Base-by-base conservation (phyloP, 1,140 invertebrate genomes). In the Drosophila orena region DNA sequence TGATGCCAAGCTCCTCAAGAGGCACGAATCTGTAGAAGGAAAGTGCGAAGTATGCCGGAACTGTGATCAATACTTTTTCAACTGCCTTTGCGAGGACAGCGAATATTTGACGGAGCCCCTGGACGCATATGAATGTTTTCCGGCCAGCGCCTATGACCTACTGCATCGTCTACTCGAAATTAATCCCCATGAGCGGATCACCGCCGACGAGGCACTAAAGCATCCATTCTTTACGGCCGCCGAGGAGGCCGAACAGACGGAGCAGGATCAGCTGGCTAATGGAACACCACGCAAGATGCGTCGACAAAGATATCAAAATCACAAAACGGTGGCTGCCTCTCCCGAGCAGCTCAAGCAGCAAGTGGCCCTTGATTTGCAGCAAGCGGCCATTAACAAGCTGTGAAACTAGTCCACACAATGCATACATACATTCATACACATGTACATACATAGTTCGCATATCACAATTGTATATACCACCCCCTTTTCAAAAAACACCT, bases 131-230 rank as follows among this genome's bases (percentile, higher is more conserved):
- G 91, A 92, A 49, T 80, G 77, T 14, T 92, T 91, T 58, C 91
- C 91, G 14, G 46, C 64, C 4, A 91, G 81, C 47, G 99, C 99
- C 38, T 99, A 99, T 93, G 99, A 99, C 93, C 95, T 99, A 73
- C 99, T 99, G 92, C 98, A 99, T 93, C 97, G 98, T 93, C 99
- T 99, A 98, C 94, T 99, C 80, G 99, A 98, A 68, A 97, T 99
- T 17, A 99, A 99, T 93, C 99, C 99, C n/a, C 96, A 96, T 88
- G 99, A 99, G 93, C 95, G 99, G 90, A 99, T 99, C 90, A 99
- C 97, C 71, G 98, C 99, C 55, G 96, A 96, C 46, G 98, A 99
- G 93, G 99, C 99, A 53, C 95, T 99, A 57, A 99, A 98, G 93
- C 99, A 99, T 93, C 98, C 99, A 84, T 99, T 92, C 54, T 92